Evolutionary conservation across 2,113 vertebrate species (phyloP).

Genomic region (Psephotus haematonotus): DNA sequence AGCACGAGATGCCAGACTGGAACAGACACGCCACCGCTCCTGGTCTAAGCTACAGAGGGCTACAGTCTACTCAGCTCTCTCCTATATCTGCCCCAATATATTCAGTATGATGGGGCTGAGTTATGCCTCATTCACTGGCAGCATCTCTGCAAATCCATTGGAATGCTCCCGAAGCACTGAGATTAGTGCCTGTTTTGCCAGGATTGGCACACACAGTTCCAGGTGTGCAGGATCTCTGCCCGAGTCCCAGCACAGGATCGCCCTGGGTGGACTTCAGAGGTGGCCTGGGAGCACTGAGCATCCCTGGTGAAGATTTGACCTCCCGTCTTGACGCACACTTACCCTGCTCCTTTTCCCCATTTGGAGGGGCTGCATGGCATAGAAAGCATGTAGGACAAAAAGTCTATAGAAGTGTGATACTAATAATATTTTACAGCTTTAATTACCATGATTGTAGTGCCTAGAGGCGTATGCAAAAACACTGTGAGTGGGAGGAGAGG

Average conservation of each 20-base stretch:
- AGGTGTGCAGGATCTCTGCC: neutral
- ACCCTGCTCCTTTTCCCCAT: neutral
- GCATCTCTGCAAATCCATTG: neutral
- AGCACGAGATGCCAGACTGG: neutral
- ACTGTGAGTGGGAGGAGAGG: conserved; percentile 51
- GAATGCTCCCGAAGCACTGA: accelerated
- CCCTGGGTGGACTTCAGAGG: neutral
- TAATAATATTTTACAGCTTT: conserved; percentile 60
- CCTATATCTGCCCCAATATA: neutral
- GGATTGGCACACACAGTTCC: neutral
- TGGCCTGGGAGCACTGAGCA: neutral
- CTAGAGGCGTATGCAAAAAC: conserved; percentile 52
- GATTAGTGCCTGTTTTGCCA: neutral
- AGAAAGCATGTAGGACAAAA: neutral
- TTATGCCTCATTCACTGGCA: neutral
- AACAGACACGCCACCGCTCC: neutral
- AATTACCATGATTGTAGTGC: conserved; percentile 61
- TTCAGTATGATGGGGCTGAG: neutral
- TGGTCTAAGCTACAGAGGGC: neutral
- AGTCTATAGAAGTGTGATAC: neutral
- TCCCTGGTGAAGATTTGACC: neutral
- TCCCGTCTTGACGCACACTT: accelerated
- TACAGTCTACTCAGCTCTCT: neutral
- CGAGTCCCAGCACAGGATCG: accelerated
- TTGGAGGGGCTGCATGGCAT: neutral